Evolutionary conservation across 2,113 vertebrate species (phyloP).

Genomic region (Xiphophorus maculatus): DNA sequence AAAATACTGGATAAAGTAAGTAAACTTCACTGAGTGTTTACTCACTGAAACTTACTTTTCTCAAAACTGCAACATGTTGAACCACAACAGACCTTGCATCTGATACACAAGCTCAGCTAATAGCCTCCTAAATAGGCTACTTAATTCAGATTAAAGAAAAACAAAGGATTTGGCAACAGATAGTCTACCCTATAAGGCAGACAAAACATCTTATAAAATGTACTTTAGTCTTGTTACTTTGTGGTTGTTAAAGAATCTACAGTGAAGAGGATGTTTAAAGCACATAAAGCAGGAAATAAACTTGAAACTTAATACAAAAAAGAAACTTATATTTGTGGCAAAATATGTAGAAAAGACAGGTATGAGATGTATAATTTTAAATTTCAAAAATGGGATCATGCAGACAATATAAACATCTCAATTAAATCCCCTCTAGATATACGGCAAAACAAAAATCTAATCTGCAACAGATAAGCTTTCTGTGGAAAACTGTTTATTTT

Average conservation of each 20-base stretch:
- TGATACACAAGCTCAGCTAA: constrained; percentile 20
- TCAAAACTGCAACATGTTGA: neutral
- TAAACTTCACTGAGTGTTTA: neutral
- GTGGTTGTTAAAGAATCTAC: neutral
- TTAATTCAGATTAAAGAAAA: constrained; percentile 39
- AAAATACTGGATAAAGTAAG: constrained; percentile 17
- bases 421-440: neutral
- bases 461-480: neutral
- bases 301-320: constrained; percentile 20
- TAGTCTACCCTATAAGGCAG: constrained; percentile 40
- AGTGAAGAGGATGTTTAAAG: neutral
- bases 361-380: constrained; percentile 32
- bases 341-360: constrained; percentile 36
- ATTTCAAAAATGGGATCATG: constrained; percentile 39
- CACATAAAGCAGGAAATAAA: constrained; percentile 3
- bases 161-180: constrained; percentile 68
- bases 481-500: neutral
- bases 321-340: neutral
- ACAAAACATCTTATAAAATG: constrained; percentile 32
- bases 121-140: constrained; percentile 7
- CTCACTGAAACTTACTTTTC: neutral
- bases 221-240: neutral
- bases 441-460: constrained; percentile 1
- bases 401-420: constrained; percentile 18
- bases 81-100: neutral